Conservation (phyloP, 2,113 vertebrate genomes). For the Rhynchopsitta pachyrhyncha region DNA sequence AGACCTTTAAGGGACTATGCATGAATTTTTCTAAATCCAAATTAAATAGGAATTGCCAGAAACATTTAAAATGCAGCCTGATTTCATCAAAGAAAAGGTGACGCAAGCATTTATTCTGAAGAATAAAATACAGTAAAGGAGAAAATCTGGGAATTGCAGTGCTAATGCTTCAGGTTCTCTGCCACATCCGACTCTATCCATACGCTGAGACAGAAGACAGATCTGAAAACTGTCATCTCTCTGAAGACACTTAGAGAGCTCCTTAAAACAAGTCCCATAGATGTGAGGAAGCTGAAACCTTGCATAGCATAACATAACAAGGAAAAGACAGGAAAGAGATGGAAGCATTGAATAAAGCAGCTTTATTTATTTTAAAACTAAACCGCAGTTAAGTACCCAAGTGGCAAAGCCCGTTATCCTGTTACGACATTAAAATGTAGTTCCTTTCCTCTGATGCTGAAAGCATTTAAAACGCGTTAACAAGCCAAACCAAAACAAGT, state of each 20-base stretch:
- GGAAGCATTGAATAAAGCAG: constrained; percentile 21
- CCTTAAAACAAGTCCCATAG: background rate
- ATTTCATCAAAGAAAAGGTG: background rate
- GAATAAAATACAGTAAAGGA: background rate
- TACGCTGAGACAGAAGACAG: background rate
- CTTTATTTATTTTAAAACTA: constrained; percentile 20
- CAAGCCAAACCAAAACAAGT: constrained; percentile 4
- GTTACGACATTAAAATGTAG: background rate
- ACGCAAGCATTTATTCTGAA: background rate
- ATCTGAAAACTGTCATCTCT: background rate
- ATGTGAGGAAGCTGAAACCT: background rate
- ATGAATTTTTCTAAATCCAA: background rate
- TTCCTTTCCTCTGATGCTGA: background rate
- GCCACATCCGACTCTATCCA: background rate
- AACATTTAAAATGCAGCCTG: background rate
- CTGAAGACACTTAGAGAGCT: background rate
- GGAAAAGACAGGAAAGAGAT: background rate
- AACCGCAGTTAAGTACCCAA: background rate
- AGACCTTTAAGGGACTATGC: background rate
- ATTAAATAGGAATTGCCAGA: background rate
- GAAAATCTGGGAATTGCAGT: background rate
- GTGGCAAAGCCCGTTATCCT: background rate
- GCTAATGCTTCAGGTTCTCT: background rate
- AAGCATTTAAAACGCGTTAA: constrained; percentile 21
- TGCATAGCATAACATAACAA: background rate